Conservation (phyloP, 1,140 invertebrate species). For the Batillaria attramentaria region DNA sequence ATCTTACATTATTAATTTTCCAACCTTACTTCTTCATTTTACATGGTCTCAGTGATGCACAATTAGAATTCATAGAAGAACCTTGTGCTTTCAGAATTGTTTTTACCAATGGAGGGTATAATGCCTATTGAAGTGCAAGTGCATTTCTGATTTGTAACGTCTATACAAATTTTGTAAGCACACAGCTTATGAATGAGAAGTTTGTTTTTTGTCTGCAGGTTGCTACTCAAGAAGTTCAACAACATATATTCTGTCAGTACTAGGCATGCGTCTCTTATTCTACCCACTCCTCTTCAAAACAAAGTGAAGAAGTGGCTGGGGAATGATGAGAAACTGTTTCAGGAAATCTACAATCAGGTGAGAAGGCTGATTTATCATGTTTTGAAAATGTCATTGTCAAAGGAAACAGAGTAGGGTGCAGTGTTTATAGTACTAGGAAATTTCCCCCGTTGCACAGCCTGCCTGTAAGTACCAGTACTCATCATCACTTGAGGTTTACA, state of each 20-base stretch:
- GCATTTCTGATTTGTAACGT: neutral
- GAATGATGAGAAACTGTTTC: constrained; percentile 56
- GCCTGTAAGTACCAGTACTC: too few species aligned
- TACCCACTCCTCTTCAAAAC: constrained; percentile 52
- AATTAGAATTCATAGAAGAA: neutral
- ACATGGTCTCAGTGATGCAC: too few species aligned
- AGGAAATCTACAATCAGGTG: constrained; percentile 62
- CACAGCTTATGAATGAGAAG: neutral
- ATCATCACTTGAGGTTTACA: too few species aligned
- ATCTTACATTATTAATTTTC: too few species aligned
- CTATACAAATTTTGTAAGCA: neutral
- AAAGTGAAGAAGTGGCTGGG: constrained; percentile 65
- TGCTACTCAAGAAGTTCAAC: constrained; percentile 50
- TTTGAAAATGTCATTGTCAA: neutral
- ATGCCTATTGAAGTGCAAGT: neutral
- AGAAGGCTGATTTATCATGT: neutral
- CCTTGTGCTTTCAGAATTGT: neutral
- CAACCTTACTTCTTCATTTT: too few species aligned
- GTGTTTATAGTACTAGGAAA: neutral
- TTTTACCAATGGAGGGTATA: neutral
- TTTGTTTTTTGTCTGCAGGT: constrained; percentile 51
- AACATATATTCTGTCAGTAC: constrained; percentile 51
- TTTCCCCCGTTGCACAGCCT: neutral
- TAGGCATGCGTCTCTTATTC: constrained; percentile 43
- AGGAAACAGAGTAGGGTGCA: neutral